Base-by-base conservation (phyloP, 2,888 invertebrate species). In the Andrena marginata region DNA sequence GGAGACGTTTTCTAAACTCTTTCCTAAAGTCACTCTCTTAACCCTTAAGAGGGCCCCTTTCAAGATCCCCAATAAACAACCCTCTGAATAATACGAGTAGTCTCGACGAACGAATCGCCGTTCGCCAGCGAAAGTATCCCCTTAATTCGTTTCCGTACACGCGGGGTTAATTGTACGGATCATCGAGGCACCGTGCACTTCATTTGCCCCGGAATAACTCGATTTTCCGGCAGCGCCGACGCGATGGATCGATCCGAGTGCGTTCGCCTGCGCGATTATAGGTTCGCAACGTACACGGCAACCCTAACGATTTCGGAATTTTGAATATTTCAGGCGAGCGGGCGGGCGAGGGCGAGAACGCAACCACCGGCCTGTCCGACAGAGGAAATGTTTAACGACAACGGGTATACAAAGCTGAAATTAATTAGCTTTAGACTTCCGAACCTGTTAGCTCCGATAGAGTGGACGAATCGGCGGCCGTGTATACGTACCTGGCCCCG, bases 371-470 rank as follows among this genome's bases (percentile, higher is more conserved):
- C 2, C 75, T 75, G 78, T 79, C 82, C 60, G 69, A 75, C 49
- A 51, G 68, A 71, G 77, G 72, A 84, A 82, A 84, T 82, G 82
- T 78, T 82, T 78, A 71, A 78, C 82, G 70, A 67, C 72, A 72
- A 72, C 68, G 69, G 56, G 64, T 68, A 59, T 69, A 72, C 78
- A 75, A 84, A 72, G 77, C 75, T 49, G 72, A 84, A 78, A 79
- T 82, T 82, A 84, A 84, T 84, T 82, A 84, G 84, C 82, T 74
- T 48, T 74, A 71, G 82, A 84, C 67, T 82, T 74, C 60, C 62
- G 59, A 68, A 64, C 67, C 49, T 8, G 69, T 72, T 70, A 60
- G 54, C 20, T 33, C 48, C 83, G 70, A 79, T 80, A 75, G 78
- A 84, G 67, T 79, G 31, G 13, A 35, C 67, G 35, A 73, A 62